A percentile compares a stretch with the other conserved stretches of the same genome.
Evolutionary conservation across 2,888 invertebrate species (phyloP).

Genomic region (Hyposoter dolosus): DNA sequence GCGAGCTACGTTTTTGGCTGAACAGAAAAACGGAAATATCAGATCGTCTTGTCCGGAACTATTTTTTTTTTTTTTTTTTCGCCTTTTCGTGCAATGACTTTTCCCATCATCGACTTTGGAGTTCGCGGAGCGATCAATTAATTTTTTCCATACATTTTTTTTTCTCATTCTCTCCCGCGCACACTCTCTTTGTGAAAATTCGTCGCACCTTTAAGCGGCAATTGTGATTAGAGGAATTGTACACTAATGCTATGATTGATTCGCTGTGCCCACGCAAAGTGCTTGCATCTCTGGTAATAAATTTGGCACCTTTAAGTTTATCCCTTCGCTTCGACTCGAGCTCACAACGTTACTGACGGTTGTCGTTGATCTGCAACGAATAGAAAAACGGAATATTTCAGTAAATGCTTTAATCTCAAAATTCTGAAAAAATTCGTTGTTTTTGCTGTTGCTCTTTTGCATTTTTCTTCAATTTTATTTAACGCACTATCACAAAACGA

Average conservation of each 20-base stretch:
- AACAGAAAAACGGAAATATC: background rate
- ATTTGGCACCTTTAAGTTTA: constrained; percentile 81
- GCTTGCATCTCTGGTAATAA: constrained; percentile 73
- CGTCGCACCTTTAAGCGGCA: constrained; percentile 46
- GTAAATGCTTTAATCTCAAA: background rate
- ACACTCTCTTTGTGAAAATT: constrained; percentile 24
- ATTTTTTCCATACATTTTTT: background rate
- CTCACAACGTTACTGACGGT: constrained; percentile 78
- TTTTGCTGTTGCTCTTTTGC: background rate
- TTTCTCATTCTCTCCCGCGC: background rate
- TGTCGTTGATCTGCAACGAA: constrained; percentile 80
- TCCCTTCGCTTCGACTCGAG: constrained; percentile 71
- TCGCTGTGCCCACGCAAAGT: constrained; percentile 74
- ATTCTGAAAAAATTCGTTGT: background rate
- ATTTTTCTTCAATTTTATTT: background rate
- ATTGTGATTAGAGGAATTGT: constrained; percentile 15
- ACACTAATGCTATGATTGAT: constrained; percentile 78
- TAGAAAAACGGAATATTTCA: constrained; percentile 23
- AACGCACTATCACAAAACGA: too few relatives aligned
- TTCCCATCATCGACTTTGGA: background rate
- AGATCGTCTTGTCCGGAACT: constrained; percentile 17
- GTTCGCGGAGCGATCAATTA: constrained; percentile 17
- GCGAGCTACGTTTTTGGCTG: constrained; percentile 13
- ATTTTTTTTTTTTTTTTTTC: constrained; percentile 24
- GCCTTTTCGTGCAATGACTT: background rate